Evolutionary conservation across 2,797 vertebrate genomes (phyloP).

Genomic region (Dermochelys coriacea): DNA sequence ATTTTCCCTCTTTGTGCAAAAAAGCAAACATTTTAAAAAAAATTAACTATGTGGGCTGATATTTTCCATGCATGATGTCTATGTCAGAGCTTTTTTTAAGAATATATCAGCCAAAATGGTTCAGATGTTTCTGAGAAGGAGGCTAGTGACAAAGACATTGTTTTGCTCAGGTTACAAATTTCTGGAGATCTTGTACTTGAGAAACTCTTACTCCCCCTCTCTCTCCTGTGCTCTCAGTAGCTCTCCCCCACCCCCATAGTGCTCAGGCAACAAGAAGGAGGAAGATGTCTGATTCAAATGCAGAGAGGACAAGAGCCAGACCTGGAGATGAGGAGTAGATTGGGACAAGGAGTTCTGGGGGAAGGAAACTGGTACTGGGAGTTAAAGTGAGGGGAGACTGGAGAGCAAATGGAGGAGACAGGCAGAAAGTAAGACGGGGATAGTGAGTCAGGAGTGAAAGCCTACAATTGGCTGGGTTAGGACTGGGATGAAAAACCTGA

Average conservation of each 20-base stretch:
- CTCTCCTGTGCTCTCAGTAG: not conserved
- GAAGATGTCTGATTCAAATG: not conserved
- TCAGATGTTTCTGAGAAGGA: not conserved
- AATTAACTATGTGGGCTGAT: slow-evolving; percentile 60
- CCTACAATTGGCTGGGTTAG: too few species aligned
- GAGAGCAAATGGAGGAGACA: too few species aligned
- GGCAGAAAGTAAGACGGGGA: too few species aligned
- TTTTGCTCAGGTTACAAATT: not conserved
- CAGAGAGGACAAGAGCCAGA: not conserved
- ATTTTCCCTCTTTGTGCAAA: not conserved
- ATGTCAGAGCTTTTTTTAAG: not conserved
- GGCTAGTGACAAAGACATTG: accelerated
- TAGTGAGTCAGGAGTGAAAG: too few species aligned
- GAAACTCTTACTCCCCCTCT: not conserved
- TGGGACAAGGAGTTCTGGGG: not conserved
- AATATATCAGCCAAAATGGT: not conserved
- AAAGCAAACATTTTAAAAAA: not conserved
- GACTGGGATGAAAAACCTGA: too few species aligned
- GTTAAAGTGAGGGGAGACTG: not conserved
- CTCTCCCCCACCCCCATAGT: not conserved
- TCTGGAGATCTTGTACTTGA: not conserved
- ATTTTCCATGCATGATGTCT: not conserved
- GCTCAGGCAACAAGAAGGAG: not conserved
- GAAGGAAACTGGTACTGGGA: not conserved
- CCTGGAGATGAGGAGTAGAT: not conserved